A percentile compares a stretch with the other conserved stretches of the same genome.
phyloP scores from a whole-genome alignment of 2,888 invertebrate genomes.

The Brachyopa scutellaris region DNA sequence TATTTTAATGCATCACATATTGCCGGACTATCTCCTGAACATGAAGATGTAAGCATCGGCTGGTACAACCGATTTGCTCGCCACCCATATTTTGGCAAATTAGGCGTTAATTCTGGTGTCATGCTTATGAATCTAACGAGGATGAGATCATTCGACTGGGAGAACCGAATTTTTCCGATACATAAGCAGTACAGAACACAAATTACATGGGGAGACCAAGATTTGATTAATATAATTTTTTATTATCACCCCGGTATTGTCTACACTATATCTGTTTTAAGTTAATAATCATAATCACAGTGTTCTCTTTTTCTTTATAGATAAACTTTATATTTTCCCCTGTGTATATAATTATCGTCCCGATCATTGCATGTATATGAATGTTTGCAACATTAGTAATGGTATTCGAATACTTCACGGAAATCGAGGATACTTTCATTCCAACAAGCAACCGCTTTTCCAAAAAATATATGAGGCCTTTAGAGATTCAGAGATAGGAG shows the following conservation, averaged over 20 bases:
- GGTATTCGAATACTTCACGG: slow-evolving; percentile 95
- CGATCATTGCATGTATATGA: slow-evolving; percentile 98
- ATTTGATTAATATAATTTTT: slow-evolving; percentile 93
- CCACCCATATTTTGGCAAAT: slow-evolving; percentile 93
- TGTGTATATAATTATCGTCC: slow-evolving; percentile 96
- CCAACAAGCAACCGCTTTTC: slow-evolving; percentile 93
- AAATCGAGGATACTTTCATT: slow-evolving; percentile 92
- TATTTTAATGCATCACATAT: slow-evolving; percentile 93
- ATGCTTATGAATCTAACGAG: slow-evolving; percentile 98
- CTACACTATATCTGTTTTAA: neutral
- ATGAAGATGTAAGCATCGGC: slow-evolving; percentile 95
- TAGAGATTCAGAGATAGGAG: no score
- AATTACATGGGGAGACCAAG: slow-evolving; percentile 99
- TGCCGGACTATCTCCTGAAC: slow-evolving; percentile 93
- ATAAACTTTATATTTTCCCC: slow-evolving; percentile 89
- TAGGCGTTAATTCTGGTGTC: slow-evolving; percentile 96
- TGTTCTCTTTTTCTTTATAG: slow-evolving; percentile 83
- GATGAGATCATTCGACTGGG: slow-evolving; percentile 94
- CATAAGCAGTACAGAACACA: slow-evolving; percentile 92
- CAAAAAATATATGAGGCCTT: slow-evolving; percentile 86
- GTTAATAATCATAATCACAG: neutral
- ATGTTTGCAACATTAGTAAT: slow-evolving; percentile 86
- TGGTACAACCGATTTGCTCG: slow-evolving; percentile 98
- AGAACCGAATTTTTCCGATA: slow-evolving; percentile 91
- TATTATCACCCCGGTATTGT: slow-evolving; percentile 88